Base-by-base conservation (phyloP, 2,113 vertebrate species). In the Corydoras sp. region DNA sequence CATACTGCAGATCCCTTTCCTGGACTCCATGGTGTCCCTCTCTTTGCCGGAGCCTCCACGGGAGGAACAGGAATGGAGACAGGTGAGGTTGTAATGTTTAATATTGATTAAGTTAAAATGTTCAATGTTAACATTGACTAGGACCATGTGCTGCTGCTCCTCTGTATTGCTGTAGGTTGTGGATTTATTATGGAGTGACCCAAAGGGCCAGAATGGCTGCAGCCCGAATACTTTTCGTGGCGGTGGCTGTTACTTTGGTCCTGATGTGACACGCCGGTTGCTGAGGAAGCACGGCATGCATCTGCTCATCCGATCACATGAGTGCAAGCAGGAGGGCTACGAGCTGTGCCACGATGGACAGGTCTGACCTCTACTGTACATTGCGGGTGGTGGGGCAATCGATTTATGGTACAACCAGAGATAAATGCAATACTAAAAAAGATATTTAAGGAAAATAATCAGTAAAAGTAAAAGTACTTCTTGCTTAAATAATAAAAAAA, bases 151-250 rank as follows among this genome's bases (percentile, higher is more conserved):
- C 29, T 49, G 9, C 6, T 58, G n/a, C 9, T 43, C 43, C 5
- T 4, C 62, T 55, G 76, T 5, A 56, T 1, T 62, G 9, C 79
- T 76, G 43, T 72, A 98, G 97, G 84, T 95, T 12, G 77, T 96
- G 31, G 92, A 97, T 68, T 82, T 99, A 77, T 83, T 99, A 53
- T 99, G 97, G 97, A 99, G 97, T 60, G 97, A 99, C 83, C 96
- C 96, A 48, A 92, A 87, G 85, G 86, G 68, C 72, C 90, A 88
- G 69, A 89, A 85, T 11, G 97, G 96, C 81, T 98, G 96, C 72
- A 87, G 76, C 58, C 92, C 91, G 69, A 98, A 99, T 85, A 92
- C 86, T 0, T 75, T 87, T 69, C 88, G 96, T 80, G 97, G 97
- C 50, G 94, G 92, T 3, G 97, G 96, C 79, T 98, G 95, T 79